Percentiles rank a stretch among this genome's conserved stretches.
Evolutionary conservation across 1,140 invertebrate genomes (phyloP).

Genomic region (Drosophila lacertosa): DNA sequence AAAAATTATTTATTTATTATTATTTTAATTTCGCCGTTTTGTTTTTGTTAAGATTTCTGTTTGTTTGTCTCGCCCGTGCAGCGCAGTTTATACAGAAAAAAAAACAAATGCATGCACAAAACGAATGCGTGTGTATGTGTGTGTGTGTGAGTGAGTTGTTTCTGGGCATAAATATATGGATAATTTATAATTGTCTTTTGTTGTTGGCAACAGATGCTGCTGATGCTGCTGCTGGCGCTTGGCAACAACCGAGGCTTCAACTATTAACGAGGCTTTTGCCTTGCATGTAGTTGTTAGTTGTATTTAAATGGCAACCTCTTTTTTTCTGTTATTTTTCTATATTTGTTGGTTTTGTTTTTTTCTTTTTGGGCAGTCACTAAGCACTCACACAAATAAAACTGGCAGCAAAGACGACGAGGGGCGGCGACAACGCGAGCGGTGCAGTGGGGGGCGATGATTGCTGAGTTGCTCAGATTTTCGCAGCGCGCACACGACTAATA

Average conservation of each 20-base stretch:
- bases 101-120: conserved; percentile 13
- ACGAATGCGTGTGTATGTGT: too few species aligned
- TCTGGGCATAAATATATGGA: conserved; percentile 13
- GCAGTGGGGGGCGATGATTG: background rate
- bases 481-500: conserved; percentile 60
- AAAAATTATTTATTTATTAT: conserved; percentile 54
- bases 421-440: conserved; percentile 67
- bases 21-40: conserved; percentile 46
- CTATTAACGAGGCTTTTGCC: too few species aligned
- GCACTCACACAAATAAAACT: conserved; percentile 47
- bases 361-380: conserved; percentile 33
- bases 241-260: conserved; percentile 41
- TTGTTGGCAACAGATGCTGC: conserved; percentile 33
- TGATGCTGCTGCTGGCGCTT: conserved; percentile 12
- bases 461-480: conserved; percentile 61
- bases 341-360: too few species aligned
- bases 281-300: conserved; percentile 31
- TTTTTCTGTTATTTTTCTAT: conserved; percentile 32
- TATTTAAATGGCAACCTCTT: conserved; percentile 60
- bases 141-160: background rate
- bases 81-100: conserved; percentile 21
- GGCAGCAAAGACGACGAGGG: conserved; percentile 28
- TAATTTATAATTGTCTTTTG: conserved; percentile 31
- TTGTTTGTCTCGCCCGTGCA: conserved; percentile 28
- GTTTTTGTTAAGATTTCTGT: conserved; percentile 35